These are phyloP conservation scores for Microtus obscurus DNA, from an alignment of 2,797 vertebrate species.

Conservation along the genomic window DNA sequence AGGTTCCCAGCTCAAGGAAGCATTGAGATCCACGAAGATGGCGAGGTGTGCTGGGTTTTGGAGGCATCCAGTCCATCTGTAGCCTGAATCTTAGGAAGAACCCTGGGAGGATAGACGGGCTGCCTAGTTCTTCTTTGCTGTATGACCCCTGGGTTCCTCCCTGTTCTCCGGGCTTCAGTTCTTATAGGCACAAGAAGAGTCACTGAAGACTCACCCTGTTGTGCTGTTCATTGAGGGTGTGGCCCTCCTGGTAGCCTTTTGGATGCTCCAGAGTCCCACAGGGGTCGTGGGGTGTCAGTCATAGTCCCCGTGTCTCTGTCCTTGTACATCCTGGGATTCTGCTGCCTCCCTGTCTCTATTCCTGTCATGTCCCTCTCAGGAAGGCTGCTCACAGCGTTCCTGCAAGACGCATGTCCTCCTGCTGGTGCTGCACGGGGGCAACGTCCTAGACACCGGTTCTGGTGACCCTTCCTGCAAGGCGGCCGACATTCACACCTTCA, in stretches of 20 bases:
- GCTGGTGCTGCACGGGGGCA: slow-evolving; percentile 96
- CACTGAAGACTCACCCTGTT: not conserved
- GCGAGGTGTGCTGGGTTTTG: slow-evolving; percentile 90
- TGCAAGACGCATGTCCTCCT: slow-evolving; percentile 96
- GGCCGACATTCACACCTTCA: slow-evolving; percentile 93
- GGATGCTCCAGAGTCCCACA: not conserved
- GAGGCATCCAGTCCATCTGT: rapidly evolving
- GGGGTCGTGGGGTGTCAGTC: not conserved
- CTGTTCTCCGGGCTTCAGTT: slow-evolving; percentile 21
- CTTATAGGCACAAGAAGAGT: not conserved
- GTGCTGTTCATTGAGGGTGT: rapidly evolving
- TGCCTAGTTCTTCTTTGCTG: not conserved
- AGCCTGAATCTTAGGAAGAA: not conserved
- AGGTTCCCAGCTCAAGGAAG: slow-evolving; percentile 93
- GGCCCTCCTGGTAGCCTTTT: not conserved
- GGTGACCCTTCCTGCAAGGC: slow-evolving; percentile 94
- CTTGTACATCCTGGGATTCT: not conserved
- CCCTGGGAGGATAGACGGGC: not conserved
- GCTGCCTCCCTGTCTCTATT: not conserved
- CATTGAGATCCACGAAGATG: slow-evolving; percentile 94
- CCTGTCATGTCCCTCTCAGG: slow-evolving; percentile 78
- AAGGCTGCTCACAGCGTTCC: slow-evolving; percentile 88
- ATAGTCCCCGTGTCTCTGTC: not conserved
- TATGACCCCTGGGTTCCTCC: not conserved
- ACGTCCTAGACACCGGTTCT: slow-evolving; percentile 93